Evolutionary conservation across 2,113 vertebrate genomes (phyloP).

Genomic region (Sander vitreus): DNA sequence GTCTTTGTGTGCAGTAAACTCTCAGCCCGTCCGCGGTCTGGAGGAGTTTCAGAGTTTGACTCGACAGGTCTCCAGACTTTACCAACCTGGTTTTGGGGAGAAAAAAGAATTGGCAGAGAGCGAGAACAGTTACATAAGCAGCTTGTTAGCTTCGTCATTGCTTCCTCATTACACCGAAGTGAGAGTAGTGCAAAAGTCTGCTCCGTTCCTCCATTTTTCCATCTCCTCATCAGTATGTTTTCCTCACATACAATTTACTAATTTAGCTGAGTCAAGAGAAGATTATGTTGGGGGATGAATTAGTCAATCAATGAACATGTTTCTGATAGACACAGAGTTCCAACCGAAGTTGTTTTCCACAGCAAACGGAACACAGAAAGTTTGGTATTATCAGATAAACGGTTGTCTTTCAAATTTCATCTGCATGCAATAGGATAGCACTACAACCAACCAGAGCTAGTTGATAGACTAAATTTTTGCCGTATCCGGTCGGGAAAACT

Average conservation of each 20-base stretch:
- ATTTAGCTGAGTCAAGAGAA: too few species aligned
- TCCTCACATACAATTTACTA: not conserved
- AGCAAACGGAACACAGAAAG: too few species aligned
- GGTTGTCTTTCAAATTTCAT: too few species aligned
- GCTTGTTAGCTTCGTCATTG: slow-evolving; percentile 13
- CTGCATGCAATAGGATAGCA: too few species aligned
- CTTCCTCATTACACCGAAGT: not conserved
- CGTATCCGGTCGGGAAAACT: too few species aligned
- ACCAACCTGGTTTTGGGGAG: not conserved
- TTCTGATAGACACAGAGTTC: not conserved
- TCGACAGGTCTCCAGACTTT: slow-evolving; percentile 28
- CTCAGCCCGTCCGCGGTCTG: slow-evolving; percentile 22
- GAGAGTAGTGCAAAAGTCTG: not conserved
- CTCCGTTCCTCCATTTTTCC: not conserved
- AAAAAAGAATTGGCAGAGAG: slow-evolving; percentile 34
- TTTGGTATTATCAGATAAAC: too few species aligned
- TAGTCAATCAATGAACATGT: not conserved
- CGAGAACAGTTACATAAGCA: slow-evolving; percentile 42
- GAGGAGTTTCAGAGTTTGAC: slow-evolving; percentile 38
- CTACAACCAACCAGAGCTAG: too few species aligned
- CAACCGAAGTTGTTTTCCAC: not conserved
- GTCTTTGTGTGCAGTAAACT: not conserved
- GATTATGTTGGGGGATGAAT: not conserved
- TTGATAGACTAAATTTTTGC: too few species aligned
- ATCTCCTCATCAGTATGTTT: not conserved